Conservation (phyloP, 2,797 vertebrate genomes). For the Eurystomus glaucurus region DNA sequence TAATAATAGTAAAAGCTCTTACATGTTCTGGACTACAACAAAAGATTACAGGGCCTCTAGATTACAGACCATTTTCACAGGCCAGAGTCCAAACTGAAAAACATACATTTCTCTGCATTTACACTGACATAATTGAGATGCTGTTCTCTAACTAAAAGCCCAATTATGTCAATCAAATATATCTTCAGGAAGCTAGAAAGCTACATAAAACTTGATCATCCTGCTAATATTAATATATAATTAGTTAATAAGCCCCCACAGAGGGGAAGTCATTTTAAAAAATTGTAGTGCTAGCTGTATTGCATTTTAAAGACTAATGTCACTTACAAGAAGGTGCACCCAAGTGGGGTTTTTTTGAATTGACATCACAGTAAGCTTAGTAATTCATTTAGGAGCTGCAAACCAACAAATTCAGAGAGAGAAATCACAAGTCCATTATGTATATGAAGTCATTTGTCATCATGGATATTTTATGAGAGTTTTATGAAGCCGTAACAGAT, state of each 20-base stretch:
- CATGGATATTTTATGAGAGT: slow-evolving; percentile 49
- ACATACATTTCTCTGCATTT: slow-evolving; percentile 9
- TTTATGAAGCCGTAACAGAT: slow-evolving; percentile 46
- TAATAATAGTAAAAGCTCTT: not conserved
- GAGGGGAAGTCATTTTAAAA: slow-evolving; percentile 46
- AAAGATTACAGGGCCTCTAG: not conserved
- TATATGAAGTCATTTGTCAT: slow-evolving; percentile 21
- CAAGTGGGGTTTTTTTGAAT: not conserved
- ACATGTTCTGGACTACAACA: not conserved
- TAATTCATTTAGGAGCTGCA: not conserved
- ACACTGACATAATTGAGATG: slow-evolving; percentile 13
- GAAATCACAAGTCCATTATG: slow-evolving; percentile 10
- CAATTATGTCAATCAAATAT: slow-evolving; percentile 66
- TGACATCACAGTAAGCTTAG: not conserved
- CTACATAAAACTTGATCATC: slow-evolving; percentile 47
- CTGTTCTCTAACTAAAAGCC: slow-evolving; percentile 51
- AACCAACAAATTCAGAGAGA: slow-evolving; percentile 3
- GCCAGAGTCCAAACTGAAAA: slow-evolving; percentile 14
- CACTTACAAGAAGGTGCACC: not conserved
- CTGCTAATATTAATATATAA: slow-evolving; percentile 59
- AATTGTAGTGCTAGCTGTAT: not conserved
- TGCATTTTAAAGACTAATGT: slow-evolving; percentile 42
- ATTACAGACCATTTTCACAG: not conserved
- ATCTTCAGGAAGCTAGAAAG: slow-evolving; percentile 60
- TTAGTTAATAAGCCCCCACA: slow-evolving; percentile 51